Conservation (phyloP, 2,888 invertebrate species). For the Lottia scabra region DNA sequence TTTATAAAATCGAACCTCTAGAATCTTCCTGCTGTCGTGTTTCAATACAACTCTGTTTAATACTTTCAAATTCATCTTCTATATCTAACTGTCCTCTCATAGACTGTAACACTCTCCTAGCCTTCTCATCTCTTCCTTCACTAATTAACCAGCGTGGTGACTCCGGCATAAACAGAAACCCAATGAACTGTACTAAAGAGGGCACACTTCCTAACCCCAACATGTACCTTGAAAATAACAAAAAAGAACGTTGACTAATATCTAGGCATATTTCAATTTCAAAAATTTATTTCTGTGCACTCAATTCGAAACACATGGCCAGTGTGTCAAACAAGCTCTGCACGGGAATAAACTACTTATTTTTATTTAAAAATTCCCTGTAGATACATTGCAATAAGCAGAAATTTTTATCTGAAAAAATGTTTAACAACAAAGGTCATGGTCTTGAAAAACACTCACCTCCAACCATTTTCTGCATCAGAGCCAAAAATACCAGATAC, state of each 20-base stretch:
- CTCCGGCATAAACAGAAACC: slow-evolving; percentile 74
- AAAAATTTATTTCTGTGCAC: no score
- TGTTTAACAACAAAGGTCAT: no score
- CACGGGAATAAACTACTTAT: no score
- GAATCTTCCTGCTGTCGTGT: slow-evolving; percentile 47
- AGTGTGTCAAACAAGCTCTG: no score
- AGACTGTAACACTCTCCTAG: slow-evolving; percentile 63
- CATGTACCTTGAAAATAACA: slow-evolving; percentile 68
- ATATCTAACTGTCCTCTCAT: slow-evolving; percentile 68
- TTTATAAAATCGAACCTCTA: slow-evolving; percentile 24
- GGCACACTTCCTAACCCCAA: slow-evolving; percentile 73
- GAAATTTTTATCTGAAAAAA: no score
- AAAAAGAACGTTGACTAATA: no score
- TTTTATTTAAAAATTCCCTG: no score
- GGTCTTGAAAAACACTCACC: slow-evolving; percentile 61
- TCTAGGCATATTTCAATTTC: no score
- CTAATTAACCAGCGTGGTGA: slow-evolving; percentile 72
- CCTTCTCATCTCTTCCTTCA: slow-evolving; percentile 61
- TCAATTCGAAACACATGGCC: no score
- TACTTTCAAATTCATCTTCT: slow-evolving; percentile 69
- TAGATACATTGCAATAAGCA: no score
- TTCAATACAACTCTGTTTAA: slow-evolving; percentile 61
- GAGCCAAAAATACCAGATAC: slow-evolving; percentile 72
- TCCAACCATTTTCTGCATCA: slow-evolving; percentile 71
- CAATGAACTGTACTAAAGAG: slow-evolving; percentile 72